phyloP scores from a whole-genome alignment of 2,888 invertebrate genomes.

The Polyploca ridens region DNA sequence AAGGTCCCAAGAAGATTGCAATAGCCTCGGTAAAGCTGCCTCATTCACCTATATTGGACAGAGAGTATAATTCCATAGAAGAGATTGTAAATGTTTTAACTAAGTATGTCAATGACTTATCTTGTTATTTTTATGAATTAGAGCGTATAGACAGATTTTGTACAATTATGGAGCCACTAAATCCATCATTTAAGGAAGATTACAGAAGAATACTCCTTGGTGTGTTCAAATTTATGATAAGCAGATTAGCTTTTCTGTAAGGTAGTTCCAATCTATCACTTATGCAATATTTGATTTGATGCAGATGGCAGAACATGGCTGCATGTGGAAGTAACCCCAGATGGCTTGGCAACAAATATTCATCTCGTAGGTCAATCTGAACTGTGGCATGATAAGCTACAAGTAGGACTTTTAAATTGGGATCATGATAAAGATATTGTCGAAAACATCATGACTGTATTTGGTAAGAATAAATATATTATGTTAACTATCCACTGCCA shows the following conservation, averaged over 20 bases:
- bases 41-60: constrained; percentile 52
- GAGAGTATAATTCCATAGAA: constrained; percentile 53
- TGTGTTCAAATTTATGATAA: constrained; percentile 32
- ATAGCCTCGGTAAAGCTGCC: constrained; percentile 57
- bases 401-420: constrained; percentile 64
- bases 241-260: neutral
- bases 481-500: neutral
- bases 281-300: constrained; percentile 19
- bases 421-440: constrained; percentile 74
- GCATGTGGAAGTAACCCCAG: constrained; percentile 68
- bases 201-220: constrained; percentile 70
- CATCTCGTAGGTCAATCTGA: constrained; percentile 68
- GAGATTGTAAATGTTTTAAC: constrained; percentile 51
- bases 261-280: neutral
- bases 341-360: constrained; percentile 67
- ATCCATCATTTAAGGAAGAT: constrained; percentile 66
- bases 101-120: constrained; percentile 50
- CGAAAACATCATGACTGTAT: constrained; percentile 64
- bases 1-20: constrained; percentile 48
- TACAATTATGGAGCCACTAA: constrained; percentile 65
- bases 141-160: constrained; percentile 64
- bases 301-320: constrained; percentile 72
- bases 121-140: constrained; percentile 64
- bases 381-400: constrained; percentile 62
- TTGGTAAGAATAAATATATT: constrained; percentile 54